Evolutionary conservation across 2,888 invertebrate genomes (phyloP), one percentile per base, ranked within the genome.

Genomic region (Drosophila phalerata): DNA sequence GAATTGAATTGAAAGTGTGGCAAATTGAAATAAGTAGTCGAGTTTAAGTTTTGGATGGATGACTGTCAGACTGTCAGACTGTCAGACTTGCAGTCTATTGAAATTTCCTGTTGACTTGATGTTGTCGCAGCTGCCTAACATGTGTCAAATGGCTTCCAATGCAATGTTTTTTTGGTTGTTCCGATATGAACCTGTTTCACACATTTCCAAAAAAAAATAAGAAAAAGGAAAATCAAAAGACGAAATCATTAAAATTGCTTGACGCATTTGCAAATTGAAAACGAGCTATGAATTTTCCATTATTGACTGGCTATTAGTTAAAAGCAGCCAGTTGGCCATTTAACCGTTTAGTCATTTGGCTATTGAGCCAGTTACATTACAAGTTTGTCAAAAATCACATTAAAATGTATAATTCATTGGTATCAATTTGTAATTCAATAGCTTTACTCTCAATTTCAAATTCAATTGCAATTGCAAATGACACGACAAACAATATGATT

Each of bases 401-500:
- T 42, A 60, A n/a, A 10, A 70, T 25, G 47, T 53, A 28, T 30
- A 62, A 68, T 30, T 49, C 53, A 28, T 19, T 60, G 37, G 6
- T 15, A 55, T 55, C 38, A 61, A 73, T 76, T 73, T 68, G 68
- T 73, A 61, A 76, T 64, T 77, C 69, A 76, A 65, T 73, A 5
- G 17, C 22, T 22, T 15, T n/a, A n/a, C n/a, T n/a, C n/a, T n/a
- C 15, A 17, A 62, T 51, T 47, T 43, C 19, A 57, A 73, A 60
- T 15, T 22, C 34, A 40, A 62, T 61, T 52, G 19, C 34, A 57
- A 64, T 64, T 68, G 61, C 71, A 34, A 62, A 64, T 25, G 45
- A 38, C 28, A 38, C 22, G 43, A 55, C 19, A 60, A 8, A 28
- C 28, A 8, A 10, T 47, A 10, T 47, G 0, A 42, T 53, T 40